Base-by-base conservation (phyloP, 64 coral and sea anemone species). In the Actinia equina region DNA sequence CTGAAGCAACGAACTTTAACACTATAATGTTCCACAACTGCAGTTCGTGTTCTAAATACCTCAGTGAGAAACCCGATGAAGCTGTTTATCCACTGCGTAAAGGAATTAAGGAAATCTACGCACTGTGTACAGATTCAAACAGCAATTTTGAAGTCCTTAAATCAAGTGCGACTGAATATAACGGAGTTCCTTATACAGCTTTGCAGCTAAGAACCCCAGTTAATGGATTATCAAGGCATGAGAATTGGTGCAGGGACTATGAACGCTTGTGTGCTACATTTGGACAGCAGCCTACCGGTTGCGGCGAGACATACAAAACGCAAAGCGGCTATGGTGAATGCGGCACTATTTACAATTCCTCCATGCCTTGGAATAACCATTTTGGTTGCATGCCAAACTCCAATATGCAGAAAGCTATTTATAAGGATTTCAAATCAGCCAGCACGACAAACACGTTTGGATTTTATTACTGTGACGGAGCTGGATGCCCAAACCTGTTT, bases 181-280 rank as follows among this genome's bases (percentile, higher is more conserved):
- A 85, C 11, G 89, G 89, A 7, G 67, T 83, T 10, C 59, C 82
- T 7, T 86, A 85, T 46, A 84, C 67, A 56, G 63, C 80, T 2
- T 22, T 91, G n/a, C 42, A 44, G 44, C 42, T 59, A 13, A 27
- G 79, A 22, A 83, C 79, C n/a, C 82, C 89, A 42, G 44, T 16
- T 19, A 57, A 86, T 77, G 63, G 82, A 1, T 11, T 76, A 15
- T 91, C 89, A 52, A 91, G 64, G 19, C 89, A 91, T n/a, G 82
- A 91, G 27, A 91, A 91, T 51, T 91, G 89, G 89, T 91, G 89
- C 37, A 58, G 82, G 25, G 89, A 91, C 37, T 91, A 91, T 79
- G 62, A 91, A 76, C 61, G 67, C 2, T 80, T 91, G 17, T 91
- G 89, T 59, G 16, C 44, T 15, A 86, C 44, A 12, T 91, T 56